Evolutionary conservation across 2,888 invertebrate species (phyloP), one percentile per base, ranked within the genome.

Genomic region (Tridacna crocea): DNA sequence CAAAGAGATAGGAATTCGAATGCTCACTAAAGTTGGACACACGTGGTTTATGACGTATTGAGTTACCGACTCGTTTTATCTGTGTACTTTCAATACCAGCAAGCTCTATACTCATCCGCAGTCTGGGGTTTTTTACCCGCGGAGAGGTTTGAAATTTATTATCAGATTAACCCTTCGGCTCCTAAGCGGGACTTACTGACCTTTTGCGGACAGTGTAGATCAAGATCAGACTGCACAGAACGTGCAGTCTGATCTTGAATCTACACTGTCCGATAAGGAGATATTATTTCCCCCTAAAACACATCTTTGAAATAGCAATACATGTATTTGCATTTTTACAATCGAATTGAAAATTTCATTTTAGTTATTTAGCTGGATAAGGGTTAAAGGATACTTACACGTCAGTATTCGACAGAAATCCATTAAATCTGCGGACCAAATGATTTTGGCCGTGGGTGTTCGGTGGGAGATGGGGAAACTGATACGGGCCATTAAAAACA

Each of bases 361-460:
- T n/a, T n/a, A n/a, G n/a, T n/a, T n/a, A n/a, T n/a, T n/a, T n/a
- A n/a, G n/a, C n/a, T n/a, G n/a, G n/a, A n/a, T n/a, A n/a, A n/a
- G n/a, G n/a, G n/a, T n/a, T n/a, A n/a, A n/a, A 51, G 48, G 51
- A 26, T 70, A n/a, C 51, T 51, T 47, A 68, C 4, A 68, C 68
- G 36, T 36, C 46, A n/a, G 70, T 51, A 51, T 51, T 70, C 70
- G 70, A 70, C 70, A 70, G 70, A 51, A 51, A 51, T 26, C 51
- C 51, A 70, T 70, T 70, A 51, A 51, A 48, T 46, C 47, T 24
- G 0, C 70, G 70, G 24, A 12, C 70, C 51, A 26, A n/a, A 70
- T 51, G 48, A 70, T 48, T 22, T 51, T 70, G 70, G 17, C 70
- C 51, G 70, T 70, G 70, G 70, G 70, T 70, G 70, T 70, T 70